Evolutionary conservation across 2,888 invertebrate genomes (phyloP).

Genomic region (Acanthoscelides obtectus): DNA sequence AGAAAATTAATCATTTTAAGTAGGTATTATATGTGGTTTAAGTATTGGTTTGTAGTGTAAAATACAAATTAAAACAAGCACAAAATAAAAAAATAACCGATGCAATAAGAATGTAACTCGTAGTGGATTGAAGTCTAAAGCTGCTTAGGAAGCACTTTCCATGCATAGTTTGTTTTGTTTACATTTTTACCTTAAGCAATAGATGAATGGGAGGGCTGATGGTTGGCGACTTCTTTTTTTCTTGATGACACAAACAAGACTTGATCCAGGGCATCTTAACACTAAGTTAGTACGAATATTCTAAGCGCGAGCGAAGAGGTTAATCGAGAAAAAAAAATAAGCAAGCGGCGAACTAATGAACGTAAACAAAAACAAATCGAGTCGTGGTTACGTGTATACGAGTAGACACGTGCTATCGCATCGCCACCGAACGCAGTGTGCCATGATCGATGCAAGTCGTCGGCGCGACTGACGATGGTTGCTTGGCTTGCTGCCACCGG

Average conservation of each 20-base stretch:
- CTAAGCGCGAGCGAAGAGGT: background rate
- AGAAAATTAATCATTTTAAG: no score
- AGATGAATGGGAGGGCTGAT: constrained; percentile 51
- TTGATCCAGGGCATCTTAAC: constrained; percentile 48
- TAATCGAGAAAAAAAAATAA: background rate
- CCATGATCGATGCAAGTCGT: background rate
- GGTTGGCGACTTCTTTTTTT: constrained; percentile 46
- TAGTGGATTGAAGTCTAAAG: no score
- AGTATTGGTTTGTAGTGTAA: no score
- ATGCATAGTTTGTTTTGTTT: no score
- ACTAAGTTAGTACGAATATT: background rate
- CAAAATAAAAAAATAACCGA: no score
- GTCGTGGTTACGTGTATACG: background rate
- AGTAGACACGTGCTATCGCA: background rate
- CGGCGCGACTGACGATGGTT: background rate
- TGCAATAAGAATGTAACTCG: no score
- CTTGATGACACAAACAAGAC: constrained; percentile 48
- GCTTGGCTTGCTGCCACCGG: background rate
- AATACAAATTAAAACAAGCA: no score
- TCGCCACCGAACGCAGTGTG: background rate
- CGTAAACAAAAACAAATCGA: background rate
- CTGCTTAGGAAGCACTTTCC: no score
- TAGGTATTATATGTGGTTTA: no score
- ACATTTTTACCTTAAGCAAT: constrained; percentile 48
- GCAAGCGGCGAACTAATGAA: background rate